Conservation (phyloP, 2,888 invertebrate species). For the Synergus japonicus region DNA sequence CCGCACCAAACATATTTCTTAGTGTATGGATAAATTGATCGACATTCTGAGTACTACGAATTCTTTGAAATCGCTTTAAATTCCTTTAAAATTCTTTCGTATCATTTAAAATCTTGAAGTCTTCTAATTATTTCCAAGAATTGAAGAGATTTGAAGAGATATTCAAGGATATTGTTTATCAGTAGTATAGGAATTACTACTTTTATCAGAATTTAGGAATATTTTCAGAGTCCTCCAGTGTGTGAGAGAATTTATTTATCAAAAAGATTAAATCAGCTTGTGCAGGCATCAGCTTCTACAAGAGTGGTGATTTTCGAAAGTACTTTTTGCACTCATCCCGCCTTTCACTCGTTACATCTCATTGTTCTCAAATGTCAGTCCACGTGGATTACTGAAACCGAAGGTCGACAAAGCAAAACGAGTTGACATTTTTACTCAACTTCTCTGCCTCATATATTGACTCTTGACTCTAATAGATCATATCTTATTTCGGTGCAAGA, state of each 20-base stretch:
- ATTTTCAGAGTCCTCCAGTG: not conserved
- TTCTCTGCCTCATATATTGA: constrained; percentile 37
- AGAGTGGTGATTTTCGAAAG: constrained; percentile 57
- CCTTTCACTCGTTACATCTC: constrained; percentile 52
- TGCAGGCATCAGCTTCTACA: not conserved
- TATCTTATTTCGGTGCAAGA: not conserved
- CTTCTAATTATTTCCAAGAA: too few relatives aligned
- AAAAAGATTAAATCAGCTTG: not conserved
- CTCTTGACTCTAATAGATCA: not conserved
- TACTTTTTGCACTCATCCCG: constrained; percentile 45
- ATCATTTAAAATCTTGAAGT: too few relatives aligned
- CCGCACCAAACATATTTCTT: too few relatives aligned
- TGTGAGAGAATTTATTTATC: not conserved
- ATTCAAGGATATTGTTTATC: not conserved
- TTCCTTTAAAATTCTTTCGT: too few relatives aligned
- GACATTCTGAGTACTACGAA: too few relatives aligned
- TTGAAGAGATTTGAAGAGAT: too few relatives aligned
- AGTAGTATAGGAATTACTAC: not conserved
- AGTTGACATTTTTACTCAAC: constrained; percentile 37
- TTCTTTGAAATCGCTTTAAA: too few relatives aligned
- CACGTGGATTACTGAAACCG: not conserved
- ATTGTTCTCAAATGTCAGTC: constrained; percentile 53
- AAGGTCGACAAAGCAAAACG: constrained; percentile 12
- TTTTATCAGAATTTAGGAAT: not conserved
- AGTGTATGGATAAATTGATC: too few relatives aligned